Evolutionary conservation across 2,888 invertebrate genomes (phyloP), one percentile per base, ranked within the genome.

Genomic region (Torymus tubicola): DNA sequence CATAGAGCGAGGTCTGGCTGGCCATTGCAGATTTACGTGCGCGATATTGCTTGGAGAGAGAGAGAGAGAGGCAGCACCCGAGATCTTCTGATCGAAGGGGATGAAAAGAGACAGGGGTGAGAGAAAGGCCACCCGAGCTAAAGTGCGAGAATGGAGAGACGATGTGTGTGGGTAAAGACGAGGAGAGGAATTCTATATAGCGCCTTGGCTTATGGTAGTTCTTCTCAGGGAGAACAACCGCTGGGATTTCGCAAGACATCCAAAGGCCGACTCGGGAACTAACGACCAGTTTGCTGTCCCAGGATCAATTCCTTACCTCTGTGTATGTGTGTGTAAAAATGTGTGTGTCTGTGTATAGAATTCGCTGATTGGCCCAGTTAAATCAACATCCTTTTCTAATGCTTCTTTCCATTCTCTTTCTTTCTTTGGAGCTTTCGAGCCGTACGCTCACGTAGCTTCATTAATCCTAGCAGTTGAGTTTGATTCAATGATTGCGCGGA

Each of bases 21-120:
- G 60, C 61, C 65, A 80, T 69, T 80, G 75, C 81, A 75, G 82
- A 82, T 82, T 82, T 82, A 77, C 68, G 74, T 74, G 77, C 63
- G 55, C 63, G 71, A 78, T 75, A 80, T 82, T 82, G 82, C 76
- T n/a, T 74, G 42, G 13, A 21, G 21, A 2, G 18, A 14, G n/a
- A 42, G 16, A 57, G 10, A 31, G 5, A 0, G 18, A 18, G 18
- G 58, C 13, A 42, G 21, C 42, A 16, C 16, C 31, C 31, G 31
- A 31, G 31, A 31, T 31, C n/a, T 74, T 61, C 58, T 53, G 58
- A 31, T 13, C 60, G 10, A n/a, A 31, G 72, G 64, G 78, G 58
- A 21, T 8, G 18, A 65, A 18, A 18, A n/a, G 55, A 50, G 10
- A 42, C 13, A 21, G 50, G 21, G 64, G 10, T 64, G 5, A 3